These are phyloP conservation scores for Caenorhabditis imperialis DNA, from an alignment of 2,888 invertebrate species.

Conservation along the genomic window DNA sequence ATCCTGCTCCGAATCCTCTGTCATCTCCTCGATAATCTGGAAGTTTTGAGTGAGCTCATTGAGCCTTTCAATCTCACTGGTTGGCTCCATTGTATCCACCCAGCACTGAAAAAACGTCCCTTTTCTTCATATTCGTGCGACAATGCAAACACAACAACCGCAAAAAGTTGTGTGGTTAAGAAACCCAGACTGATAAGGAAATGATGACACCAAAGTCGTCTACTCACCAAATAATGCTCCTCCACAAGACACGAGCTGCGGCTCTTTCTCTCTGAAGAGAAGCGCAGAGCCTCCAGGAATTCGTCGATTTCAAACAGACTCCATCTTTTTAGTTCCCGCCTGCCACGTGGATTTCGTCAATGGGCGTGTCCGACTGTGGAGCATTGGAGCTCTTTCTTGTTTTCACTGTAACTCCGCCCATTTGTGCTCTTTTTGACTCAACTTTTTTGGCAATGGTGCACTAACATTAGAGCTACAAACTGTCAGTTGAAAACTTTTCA, in stretches of 20 bases:
- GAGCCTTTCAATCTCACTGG: not conserved
- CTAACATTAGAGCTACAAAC: too few relatives aligned
- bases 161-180: too few relatives aligned
- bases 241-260: not conserved
- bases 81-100: conserved; percentile 12
- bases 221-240: not conserved
- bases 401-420: too few relatives aligned
- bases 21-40: not conserved
- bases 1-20: conserved; percentile 10
- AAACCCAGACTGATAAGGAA: too few relatives aligned
- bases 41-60: not conserved
- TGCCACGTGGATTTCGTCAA: conserved; percentile 8
- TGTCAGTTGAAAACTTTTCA: too few relatives aligned
- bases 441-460: too few relatives aligned
- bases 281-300: not conserved
- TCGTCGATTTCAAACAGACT: conserved; percentile 9
- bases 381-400: not conserved
- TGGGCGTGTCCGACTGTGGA: conserved; percentile 12
- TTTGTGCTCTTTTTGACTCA: too few relatives aligned
- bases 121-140: too few relatives aligned
- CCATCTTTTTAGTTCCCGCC: conserved; percentile 33
- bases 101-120: conserved; percentile 8
- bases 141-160: too few relatives aligned
- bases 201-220: not conserved
- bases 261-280: not conserved